Evolutionary conservation across 2,888 invertebrate species (phyloP).

Genomic region (Agonopterix arenella): DNA sequence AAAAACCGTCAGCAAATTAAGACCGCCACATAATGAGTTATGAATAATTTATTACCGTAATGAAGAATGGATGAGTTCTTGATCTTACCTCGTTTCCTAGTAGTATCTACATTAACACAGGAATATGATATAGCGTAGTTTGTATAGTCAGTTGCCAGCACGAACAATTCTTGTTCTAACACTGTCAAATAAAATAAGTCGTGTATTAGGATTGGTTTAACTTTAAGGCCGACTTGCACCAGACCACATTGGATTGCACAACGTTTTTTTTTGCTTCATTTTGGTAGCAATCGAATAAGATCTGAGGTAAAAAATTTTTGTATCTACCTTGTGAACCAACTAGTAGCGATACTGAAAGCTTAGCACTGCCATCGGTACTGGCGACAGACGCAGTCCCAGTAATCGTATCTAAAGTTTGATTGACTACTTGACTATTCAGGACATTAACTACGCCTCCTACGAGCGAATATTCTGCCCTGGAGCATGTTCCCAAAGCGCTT

Average conservation of each 20-base stretch:
- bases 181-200: slow-evolving; percentile 20
- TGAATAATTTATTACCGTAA: no score
- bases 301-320: slow-evolving; percentile 7
- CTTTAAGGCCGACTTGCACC: no score
- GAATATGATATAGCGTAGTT: slow-evolving; percentile 80
- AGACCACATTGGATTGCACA: no score
- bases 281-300: neutral
- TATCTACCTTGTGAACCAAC: slow-evolving; percentile 37
- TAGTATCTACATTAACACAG: slow-evolving; percentile 66
- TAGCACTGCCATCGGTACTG: slow-evolving; percentile 37
- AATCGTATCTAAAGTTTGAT: slow-evolving; percentile 35
- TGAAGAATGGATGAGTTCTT: neutral
- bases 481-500: slow-evolving; percentile 38
- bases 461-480: slow-evolving; percentile 39
- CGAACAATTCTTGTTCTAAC: slow-evolving; percentile 46
- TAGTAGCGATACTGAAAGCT: slow-evolving; percentile 42
- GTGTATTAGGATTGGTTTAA: no score
- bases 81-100: slow-evolving; percentile 62
- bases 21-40: no score
- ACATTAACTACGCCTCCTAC: slow-evolving; percentile 32
- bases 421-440: slow-evolving; percentile 51
- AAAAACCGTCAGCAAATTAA: no score
- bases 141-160: slow-evolving; percentile 80
- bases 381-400: slow-evolving; percentile 41
- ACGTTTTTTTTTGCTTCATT: no score